Conservation (phyloP, 2,797 vertebrate genomes). For the Acanthiza pusilla region DNA sequence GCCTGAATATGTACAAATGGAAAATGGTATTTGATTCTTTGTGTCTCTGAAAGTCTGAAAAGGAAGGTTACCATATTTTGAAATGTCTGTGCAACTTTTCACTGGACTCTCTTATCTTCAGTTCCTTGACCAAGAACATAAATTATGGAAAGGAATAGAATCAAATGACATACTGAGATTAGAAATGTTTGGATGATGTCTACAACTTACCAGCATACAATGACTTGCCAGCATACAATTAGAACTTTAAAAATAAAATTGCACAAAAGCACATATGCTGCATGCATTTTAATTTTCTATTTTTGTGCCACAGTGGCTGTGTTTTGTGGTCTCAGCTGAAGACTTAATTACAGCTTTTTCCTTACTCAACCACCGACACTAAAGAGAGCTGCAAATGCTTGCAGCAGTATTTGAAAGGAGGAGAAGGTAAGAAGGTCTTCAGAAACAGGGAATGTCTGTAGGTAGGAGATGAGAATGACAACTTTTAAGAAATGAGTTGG, state of each 20-base stretch:
- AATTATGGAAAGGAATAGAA: not conserved
- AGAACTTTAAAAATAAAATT: constrained; percentile 22
- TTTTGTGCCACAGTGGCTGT: not conserved
- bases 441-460: not conserved
- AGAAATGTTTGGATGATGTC: not conserved
- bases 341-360: not conserved
- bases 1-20: not conserved
- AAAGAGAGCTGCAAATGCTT: not conserved
- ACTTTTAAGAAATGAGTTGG: not conserved
- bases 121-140: not conserved
- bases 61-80: not conserved
- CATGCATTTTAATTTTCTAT: constrained; percentile 14
- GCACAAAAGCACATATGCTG: not conserved
- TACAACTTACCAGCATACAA: not conserved
- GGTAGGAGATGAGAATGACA: not conserved
- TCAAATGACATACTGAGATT: not conserved
- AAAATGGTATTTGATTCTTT: not conserved
- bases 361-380: not conserved
- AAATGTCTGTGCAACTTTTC: not conserved
- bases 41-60: not conserved
- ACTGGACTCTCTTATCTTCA: not conserved
- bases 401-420: not conserved
- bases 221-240: constrained; percentile 22
- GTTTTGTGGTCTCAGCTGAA: not conserved
- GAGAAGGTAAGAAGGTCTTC: not conserved